Base-by-base conservation (phyloP, 2,888 invertebrate species). In the Bombylius discolor region DNA sequence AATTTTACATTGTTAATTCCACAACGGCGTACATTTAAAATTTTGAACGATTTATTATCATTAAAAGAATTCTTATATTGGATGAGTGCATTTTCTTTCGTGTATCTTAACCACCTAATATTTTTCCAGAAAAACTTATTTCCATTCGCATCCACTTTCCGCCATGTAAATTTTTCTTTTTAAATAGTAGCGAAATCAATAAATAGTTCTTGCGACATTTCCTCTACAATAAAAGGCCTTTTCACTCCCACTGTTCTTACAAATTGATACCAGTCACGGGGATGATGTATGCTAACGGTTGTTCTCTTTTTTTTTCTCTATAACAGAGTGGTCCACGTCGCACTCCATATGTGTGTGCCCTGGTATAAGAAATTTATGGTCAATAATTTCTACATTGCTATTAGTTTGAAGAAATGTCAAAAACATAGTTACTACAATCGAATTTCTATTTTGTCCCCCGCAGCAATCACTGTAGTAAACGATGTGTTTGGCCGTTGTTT, bases 351-450 rank as follows among this genome's bases (percentile, higher is more conserved):
- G 50, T 45, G 56, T 56, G 49, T 53, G 53, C 39, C 56, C 56
- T 42, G 50, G 49, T 34, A 49, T 50, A 14, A 49, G n/a, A 42
- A 55, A 50, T 44, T 52, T 55, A 46, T 56, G 56, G 34, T 52
- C 55, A 51, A 57, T 55, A 31, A 42, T 55, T 34, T 49, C 32
- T 5, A 47, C 3, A 32, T 6, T 3, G 4, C 4, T 31, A 9
- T 47, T 31, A 5, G 2, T 32, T 9, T 32, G 9, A 5, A 47
- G 4, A 49, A 57, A 59, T 44, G 57, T 46, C 46, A 46, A 34
- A 56, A 59, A 58, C 57, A 57, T 56, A 12, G 52, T 50, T 46
- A 48, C 51, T 23, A 56, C 33, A 47, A 53, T 52, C 11, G 56
- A 55, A 23, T 50, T 50, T 8, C 23, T 14, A 5, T 50, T 50